phyloP scores from a whole-genome alignment of 2,113 vertebrate species.

The Pluvialis apricaria region DNA sequence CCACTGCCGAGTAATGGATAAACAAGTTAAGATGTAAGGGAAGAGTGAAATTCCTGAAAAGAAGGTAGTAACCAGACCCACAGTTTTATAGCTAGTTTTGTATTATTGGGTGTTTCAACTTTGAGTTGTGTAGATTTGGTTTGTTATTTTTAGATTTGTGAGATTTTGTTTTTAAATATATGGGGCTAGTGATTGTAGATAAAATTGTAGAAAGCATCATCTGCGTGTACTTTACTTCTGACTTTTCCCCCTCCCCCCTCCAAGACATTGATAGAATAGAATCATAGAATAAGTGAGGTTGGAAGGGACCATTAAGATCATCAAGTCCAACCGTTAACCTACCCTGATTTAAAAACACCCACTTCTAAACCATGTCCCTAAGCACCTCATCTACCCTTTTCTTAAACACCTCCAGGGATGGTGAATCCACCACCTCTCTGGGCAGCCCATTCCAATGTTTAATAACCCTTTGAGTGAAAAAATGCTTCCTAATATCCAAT shows the following conservation, averaged over 20 bases:
- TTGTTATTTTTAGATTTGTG: background rate
- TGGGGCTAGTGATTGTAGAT: background rate
- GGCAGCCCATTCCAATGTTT: too few species aligned
- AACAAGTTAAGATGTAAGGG: background rate
- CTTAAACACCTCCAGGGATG: too few species aligned
- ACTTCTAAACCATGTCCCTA: too few species aligned
- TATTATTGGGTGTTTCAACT: background rate
- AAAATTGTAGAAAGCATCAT: background rate
- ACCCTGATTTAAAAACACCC: too few species aligned
- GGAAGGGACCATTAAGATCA: too few species aligned
- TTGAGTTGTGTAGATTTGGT: background rate
- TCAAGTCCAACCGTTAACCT: too few species aligned
- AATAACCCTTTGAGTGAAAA: too few species aligned
- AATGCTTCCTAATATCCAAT: too few species aligned
- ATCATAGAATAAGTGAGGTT: too few species aligned
- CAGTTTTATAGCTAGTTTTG: background rate
- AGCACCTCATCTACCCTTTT: too few species aligned
- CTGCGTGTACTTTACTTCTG: background rate
- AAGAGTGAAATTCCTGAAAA: background rate
- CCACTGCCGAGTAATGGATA: background rate
- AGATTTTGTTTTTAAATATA: background rate
- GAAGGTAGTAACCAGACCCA: background rate
- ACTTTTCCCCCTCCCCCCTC: too few species aligned
- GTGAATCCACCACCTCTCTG: too few species aligned
- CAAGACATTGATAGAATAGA: accelerated